Evolutionary conservation across 2,797 vertebrate species (phyloP).

Genomic region (Squalus acanthias): DNA sequence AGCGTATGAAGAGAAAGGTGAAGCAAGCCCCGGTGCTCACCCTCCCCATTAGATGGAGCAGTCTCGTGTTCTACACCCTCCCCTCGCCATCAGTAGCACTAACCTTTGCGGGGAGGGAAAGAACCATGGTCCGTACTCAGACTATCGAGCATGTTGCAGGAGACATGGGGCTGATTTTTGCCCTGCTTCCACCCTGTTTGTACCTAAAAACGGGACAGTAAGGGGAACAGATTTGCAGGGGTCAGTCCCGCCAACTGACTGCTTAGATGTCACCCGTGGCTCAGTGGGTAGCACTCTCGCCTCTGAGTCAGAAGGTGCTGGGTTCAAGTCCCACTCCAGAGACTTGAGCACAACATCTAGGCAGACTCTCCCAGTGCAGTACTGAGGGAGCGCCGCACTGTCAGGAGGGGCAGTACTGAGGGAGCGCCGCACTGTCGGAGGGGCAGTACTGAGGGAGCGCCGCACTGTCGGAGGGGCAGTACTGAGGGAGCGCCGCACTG

Average conservation of each 20-base stretch:
- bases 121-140: neutral
- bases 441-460: too few species aligned
- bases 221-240: neutral
- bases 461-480: too few species aligned
- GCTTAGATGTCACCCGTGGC: too few species aligned
- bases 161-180: too few species aligned
- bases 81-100: too few species aligned
- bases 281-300: neutral
- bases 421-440: too few species aligned
- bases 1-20: too few species aligned
- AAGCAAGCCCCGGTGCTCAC: neutral
- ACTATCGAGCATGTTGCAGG: too few species aligned
- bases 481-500: too few species aligned
- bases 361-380: neutral
- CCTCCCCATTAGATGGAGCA: neutral
- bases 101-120: neutral
- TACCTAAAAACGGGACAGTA: neutral
- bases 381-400: too few species aligned
- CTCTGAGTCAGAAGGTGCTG: neutral
- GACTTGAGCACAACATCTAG: neutral
- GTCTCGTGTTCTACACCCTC: neutral
- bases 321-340: neutral
- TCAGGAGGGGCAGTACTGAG: too few species aligned
- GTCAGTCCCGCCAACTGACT: neutral
- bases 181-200: too few species aligned